A percentile compares a stretch with the other conserved stretches of the same genome.
Conservation (phyloP, 2,888 invertebrate genomes). For the Volucella inanis region DNA sequence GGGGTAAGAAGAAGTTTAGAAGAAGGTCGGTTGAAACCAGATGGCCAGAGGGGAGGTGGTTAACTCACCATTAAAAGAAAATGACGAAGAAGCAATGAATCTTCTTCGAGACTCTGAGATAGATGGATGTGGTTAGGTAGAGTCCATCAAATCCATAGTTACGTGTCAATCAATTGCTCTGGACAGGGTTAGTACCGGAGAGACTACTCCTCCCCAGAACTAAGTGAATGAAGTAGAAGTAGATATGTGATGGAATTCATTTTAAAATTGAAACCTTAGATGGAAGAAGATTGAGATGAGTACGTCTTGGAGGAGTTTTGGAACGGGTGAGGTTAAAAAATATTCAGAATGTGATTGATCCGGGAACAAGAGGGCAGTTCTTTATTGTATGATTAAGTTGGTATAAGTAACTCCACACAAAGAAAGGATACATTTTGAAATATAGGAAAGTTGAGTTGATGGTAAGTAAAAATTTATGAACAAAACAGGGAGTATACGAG, state of each 20-base stretch:
- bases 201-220: not conserved
- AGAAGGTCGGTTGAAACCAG: not conserved
- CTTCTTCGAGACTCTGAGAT: slow-evolving; percentile 55
- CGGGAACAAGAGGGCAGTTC: no score
- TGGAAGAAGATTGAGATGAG: not conserved
- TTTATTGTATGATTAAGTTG: no score
- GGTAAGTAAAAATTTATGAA: no score
- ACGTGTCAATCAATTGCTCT: slow-evolving; percentile 68
- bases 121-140: slow-evolving; percentile 56
- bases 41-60: no score
- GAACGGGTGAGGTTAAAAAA: no score
- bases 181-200: slow-evolving; percentile 15
- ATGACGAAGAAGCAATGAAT: slow-evolving; percentile 67
- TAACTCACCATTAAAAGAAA: slow-evolving; percentile 40
- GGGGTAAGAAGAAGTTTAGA: not conserved
- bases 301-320: no score
- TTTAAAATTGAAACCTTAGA: slow-evolving; percentile 44
- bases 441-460: no score
- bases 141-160: slow-evolving; percentile 70
- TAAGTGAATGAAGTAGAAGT: slow-evolving; percentile 32
- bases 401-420: no score
- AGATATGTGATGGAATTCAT: slow-evolving; percentile 51
- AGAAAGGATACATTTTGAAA: no score
- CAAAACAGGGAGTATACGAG: no score
- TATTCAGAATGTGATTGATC: no score